Percentiles rank a stretch among this genome's conserved stretches.
Conservation (phyloP, 2,888 invertebrate genomes). For the Ariolimax columbianus region DNA sequence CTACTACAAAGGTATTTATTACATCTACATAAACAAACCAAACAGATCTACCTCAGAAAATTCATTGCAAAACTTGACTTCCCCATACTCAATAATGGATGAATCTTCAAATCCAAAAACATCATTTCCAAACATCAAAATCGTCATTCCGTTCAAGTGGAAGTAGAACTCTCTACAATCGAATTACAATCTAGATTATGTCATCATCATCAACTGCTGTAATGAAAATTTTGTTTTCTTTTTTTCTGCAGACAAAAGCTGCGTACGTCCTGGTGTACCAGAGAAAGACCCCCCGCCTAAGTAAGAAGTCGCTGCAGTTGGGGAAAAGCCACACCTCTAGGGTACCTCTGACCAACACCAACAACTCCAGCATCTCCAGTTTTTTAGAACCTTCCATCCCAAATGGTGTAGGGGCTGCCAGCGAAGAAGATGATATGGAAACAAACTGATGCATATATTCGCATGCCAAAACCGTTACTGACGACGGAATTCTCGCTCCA, state of each 20-base stretch:
- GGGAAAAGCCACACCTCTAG: background rate
- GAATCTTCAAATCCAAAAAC: no score
- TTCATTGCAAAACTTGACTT: no score
- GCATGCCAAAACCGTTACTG: background rate
- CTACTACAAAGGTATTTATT: no score
- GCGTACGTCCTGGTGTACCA: slow-evolving; percentile 82
- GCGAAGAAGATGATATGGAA: slow-evolving; percentile 55
- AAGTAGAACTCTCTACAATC: no score
- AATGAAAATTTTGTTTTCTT: background rate
- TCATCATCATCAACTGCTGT: no score
- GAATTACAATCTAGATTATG: no score
- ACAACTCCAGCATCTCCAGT: background rate
- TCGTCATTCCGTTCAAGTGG: no score
- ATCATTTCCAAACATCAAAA: no score
- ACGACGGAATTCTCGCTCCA: background rate
- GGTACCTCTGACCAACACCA: slow-evolving; percentile 2
- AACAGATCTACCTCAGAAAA: no score
- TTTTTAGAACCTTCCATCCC: slow-evolving; percentile 16
- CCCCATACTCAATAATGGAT: no score
- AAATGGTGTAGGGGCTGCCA: slow-evolving; percentile 48
- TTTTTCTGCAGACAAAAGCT: slow-evolving; percentile 77
- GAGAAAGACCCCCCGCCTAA: slow-evolving; percentile 34
- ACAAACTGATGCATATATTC: slow-evolving; percentile 16
- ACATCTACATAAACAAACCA: no score
- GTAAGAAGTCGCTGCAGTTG: background rate